Base-by-base conservation (phyloP, 1,140 invertebrate species). In the Ganaspis sp. region DNA sequence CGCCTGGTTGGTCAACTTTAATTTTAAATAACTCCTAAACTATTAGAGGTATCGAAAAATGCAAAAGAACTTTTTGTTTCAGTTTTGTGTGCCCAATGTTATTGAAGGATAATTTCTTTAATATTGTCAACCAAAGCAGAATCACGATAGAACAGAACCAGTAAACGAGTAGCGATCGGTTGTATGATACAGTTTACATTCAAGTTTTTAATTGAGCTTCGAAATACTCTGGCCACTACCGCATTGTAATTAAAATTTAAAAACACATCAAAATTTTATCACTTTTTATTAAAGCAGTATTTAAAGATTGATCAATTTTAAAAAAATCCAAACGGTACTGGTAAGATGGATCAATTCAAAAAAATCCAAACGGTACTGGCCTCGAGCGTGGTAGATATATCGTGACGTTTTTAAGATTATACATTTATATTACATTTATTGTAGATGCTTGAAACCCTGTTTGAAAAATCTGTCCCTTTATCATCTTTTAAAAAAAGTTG, bases 341-440 rank as follows among this genome's bases (percentile, higher is more conserved):
- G 81, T n/a, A n/a, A n/a, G n/a, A n/a, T 19, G n/a, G 8, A 17
- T 49, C 6, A 6, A 49, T 29, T 64, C 6, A 29, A 64, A 26
- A 3, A 15, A 72, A 72, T 21, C 6, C 26, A 49, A 78, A 78
- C 81, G 76, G 78, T 80, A 83, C 76, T 82, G 76, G 81, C 77
- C 81, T 74, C 77, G 76, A 82, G 74, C 83, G 76, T 82, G 74
- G 17, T 79, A 86, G 82, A 87, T 87, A 87, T 81, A 85, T 84
- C 79, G 83, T 86, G 85, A 85, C 70, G 78, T 84, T 77, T 85
- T 85, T 83, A 86, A 85, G 83, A 88, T 87, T 89, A 89, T 84
- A 89, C 88, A 90, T 87, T 88, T 87, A 88, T 84, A 82, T 87
- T 87, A 88, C 87, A 89, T 87, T 87, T 89, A 86, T 88, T 88